Evolutionary conservation across 2,113 vertebrate genomes (phyloP), one percentile per base, ranked within the genome.

Genomic region (Oryzias melastigma): DNA sequence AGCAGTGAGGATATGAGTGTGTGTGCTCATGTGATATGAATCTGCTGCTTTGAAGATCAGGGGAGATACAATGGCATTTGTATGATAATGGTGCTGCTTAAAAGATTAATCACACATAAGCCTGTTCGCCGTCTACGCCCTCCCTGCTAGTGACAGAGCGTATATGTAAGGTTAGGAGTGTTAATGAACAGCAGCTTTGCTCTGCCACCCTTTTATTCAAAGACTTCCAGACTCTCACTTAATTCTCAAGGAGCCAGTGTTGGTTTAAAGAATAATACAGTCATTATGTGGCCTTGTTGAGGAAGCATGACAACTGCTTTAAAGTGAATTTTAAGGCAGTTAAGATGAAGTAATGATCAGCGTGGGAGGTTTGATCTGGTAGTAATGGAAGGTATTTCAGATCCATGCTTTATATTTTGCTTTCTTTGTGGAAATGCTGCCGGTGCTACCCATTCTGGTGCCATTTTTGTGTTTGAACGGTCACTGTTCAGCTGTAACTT

Each of bases 61-160:
- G 62, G 76, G 77, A 71, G 73, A 56, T 60, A 65, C 71, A 82
- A 57, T 81, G 62, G 69, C 75, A 81, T 85, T 80, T 78, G 62
- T 88, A 59, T 84, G 75, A 79, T 82, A 84, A 82, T 87, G 65
- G 57, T 58, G 74, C 82, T 66, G 56, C 63, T 65, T 77, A 79
- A 75, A 52, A 60, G 62, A 77, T 89, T 81, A 89, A 91, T 90
- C 80, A 86, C 88, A 60, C 75, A 84, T 80, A 62, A 73, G 63
- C 40, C 48, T 58, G 50, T 81, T 82, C 66, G 13, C 10, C n/a
- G 12, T 83, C 81, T 79, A 7, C 27, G 27, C 76, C 74, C 75
- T 80, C 75, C 81, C 81, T 58, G 18, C 58, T 57, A 62, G 64
- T 58, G 50, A 1, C 27, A 47, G 61, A 74, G 60, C 53, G 17